Evolutionary conservation across 2,113 vertebrate species (phyloP), one percentile per base, ranked within the genome.

Genomic region (Cettia cetti): DNA sequence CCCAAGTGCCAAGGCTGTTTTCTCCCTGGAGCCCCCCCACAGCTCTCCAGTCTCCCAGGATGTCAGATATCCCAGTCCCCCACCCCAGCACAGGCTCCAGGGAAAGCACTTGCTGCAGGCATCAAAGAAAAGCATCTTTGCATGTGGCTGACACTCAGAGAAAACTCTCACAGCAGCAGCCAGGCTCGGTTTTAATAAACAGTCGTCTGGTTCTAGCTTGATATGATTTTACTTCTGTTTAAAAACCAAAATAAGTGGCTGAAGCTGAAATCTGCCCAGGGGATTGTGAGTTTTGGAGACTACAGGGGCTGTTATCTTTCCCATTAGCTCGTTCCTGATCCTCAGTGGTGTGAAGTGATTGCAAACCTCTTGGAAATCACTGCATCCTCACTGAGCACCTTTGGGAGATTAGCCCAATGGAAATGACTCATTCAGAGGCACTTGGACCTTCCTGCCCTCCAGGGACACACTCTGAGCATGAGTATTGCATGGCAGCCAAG

Each of bases 381-480:
- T 35, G 56, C 57, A 54, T 50, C 83, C 53, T 74, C 81, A 26
- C 61, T 40, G 7, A 59, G 40, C 57, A 44, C 52, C 76, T 89
- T 64, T 49, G 23, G 9, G 87, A 95, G 82, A 61, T 84, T 8
- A 82, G 54, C 16, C 53, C 68, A 14, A 6, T 76, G 71, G 61
- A 65, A 91, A 92, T 93, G 57, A 92, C 57, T 90, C 68, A 91
- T 95, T 86, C 30, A n/a, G n/a, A 24, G 75, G 45, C 81, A 84
- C 86, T 88, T 78, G 88, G 72, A 53, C 85, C 60, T 74, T 76
- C 74, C 72, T 85, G 33, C 60, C 79, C 81, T 82, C n/a, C 59
- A 87, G 79, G 66, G 70, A 89, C 66, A 57, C 70, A 27, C 60
- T 83, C 45, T 42, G 53, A 76, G 66, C 23, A 17, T 20, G n/a